Evolutionary conservation across 1,140 invertebrate species (phyloP), one percentile per base, ranked within the genome.

Genomic region (Brachionus sp.): DNA sequence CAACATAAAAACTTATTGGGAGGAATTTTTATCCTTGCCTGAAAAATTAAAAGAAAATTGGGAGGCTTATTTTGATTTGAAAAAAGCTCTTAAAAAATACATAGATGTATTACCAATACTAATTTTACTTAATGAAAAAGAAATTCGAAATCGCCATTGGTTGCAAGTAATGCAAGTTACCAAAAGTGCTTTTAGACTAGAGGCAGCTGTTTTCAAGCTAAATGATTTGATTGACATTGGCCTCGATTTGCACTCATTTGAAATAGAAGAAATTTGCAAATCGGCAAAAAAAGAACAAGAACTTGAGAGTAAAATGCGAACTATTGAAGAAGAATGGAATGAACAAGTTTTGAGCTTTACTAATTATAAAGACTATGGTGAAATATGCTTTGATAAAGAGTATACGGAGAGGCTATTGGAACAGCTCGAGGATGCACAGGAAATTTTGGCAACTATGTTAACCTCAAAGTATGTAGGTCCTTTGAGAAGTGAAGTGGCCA

Each of bases 81-180:
- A 64, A 39, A 42, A 50, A 53, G n/a, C 35, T 23, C 57, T 83
- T 4, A 64, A 77, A 53, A 70, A 83, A 73, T 83, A 83, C 50
- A 42, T 53, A 19, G 33, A 64, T 37, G 35, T 73, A 25, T 77
- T 83, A 13, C 82, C 82, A 1, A 42, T 83, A 19, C 9, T 83
- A 7, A 46, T 70, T 42, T 44, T 53, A 16, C 25, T 83, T 4
- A 53, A 62, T 62, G 68, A 53, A 73, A 70, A 50, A 53, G 88
- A 89, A 86, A 89, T 89, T 39, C 85, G 88, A n/a, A 89, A 88
- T 85, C 87, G 88, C 35, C 89, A 89, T 83, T 89, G 89, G 89
- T 84, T 89, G 10, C 86, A 89, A 84, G 88, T 89, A 35, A 89
- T 89, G 89, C 85, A 86, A 62, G 88, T 89, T 13, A 89, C 88